These are phyloP conservation scores for Apogon talboti DNA, from an alignment of 2,797 vertebrate species.

Conservation along the genomic window DNA sequence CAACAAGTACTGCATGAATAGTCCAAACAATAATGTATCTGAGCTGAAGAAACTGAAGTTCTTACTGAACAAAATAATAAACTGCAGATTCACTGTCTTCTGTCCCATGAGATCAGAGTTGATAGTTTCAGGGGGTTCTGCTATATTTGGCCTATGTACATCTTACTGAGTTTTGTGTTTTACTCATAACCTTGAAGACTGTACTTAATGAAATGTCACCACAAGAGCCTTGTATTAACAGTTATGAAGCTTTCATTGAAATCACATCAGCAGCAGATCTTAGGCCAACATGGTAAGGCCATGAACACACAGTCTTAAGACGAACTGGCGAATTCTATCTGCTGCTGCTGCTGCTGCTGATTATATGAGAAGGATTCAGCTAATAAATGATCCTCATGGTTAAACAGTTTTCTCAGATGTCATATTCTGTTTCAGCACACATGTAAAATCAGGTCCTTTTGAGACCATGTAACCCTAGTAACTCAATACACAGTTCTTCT, in stretches of 20 bases:
- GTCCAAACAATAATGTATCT: slow-evolving; percentile 45
- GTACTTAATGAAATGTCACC: neutral
- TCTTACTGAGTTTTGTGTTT: neutral
- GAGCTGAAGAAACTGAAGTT: slow-evolving; percentile 32
- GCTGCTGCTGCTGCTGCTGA: too few species aligned
- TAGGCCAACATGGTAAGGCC: too few species aligned
- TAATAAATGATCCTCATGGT: too few species aligned
- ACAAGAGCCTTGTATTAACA: neutral
- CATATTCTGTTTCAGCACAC: slow-evolving; percentile 9
- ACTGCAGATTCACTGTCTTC: neutral
- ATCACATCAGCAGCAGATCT: neutral
- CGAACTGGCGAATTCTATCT: too few species aligned
- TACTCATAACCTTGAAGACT: neutral
- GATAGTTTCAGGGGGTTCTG: too few species aligned
- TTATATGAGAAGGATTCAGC: too few species aligned
- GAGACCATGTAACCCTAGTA: slow-evolving; percentile 18
- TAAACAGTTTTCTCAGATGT: neutral
- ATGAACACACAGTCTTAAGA: too few species aligned
- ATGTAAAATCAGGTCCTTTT: slow-evolving; percentile 11
- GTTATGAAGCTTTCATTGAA: neutral
- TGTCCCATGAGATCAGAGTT: neutral
- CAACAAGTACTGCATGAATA: slow-evolving; percentile 21
- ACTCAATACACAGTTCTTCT: slow-evolving; percentile 22
- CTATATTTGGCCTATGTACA: too few species aligned
- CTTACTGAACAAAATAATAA: slow-evolving; percentile 20